Evolutionary conservation across 2,888 invertebrate species (phyloP).

Genomic region (Luperina nickerlii): DNA sequence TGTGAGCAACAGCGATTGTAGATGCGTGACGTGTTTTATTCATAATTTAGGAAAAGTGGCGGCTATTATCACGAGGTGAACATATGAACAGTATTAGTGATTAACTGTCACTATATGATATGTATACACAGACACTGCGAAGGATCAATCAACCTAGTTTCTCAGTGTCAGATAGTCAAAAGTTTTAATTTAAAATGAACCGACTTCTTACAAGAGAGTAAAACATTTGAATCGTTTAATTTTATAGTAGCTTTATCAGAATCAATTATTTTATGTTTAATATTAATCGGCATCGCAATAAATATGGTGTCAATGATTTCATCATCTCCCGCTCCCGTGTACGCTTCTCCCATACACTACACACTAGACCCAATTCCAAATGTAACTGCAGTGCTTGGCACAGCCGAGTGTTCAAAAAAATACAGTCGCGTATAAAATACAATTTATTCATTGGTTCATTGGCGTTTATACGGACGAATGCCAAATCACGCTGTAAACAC

Average conservation of each 20-base stretch:
- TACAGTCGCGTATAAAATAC: slow-evolving; percentile 77
- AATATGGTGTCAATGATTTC: not conserved
- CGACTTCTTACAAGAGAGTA: not conserved
- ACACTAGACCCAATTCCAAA: slow-evolving; percentile 67
- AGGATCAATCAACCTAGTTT: not conserved
- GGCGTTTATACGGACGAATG: slow-evolving; percentile 74
- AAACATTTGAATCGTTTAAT: not conserved
- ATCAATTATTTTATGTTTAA: not conserved
- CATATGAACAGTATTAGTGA: not conserved
- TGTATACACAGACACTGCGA: not conserved
- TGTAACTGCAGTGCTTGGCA: slow-evolving; percentile 79
- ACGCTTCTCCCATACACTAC: slow-evolving; percentile 5
- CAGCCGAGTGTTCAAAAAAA: slow-evolving; percentile 72
- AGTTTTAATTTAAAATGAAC: not conserved
- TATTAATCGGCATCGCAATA: not conserved
- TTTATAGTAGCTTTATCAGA: not conserved
- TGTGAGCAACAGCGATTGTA: slow-evolving; percentile 14
- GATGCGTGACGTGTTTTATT: not conserved
- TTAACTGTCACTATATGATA: not conserved
- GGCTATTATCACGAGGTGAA: not conserved
- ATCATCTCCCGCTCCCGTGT: not conserved
- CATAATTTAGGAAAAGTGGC: not conserved
- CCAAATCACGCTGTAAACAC: slow-evolving; percentile 63
- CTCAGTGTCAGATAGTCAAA: not conserved
- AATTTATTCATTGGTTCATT: slow-evolving; percentile 80